These are phyloP conservation scores for Amphipyra tragopoginis DNA, from an alignment of 2,888 invertebrate genomes.

Conservation along the genomic window DNA sequence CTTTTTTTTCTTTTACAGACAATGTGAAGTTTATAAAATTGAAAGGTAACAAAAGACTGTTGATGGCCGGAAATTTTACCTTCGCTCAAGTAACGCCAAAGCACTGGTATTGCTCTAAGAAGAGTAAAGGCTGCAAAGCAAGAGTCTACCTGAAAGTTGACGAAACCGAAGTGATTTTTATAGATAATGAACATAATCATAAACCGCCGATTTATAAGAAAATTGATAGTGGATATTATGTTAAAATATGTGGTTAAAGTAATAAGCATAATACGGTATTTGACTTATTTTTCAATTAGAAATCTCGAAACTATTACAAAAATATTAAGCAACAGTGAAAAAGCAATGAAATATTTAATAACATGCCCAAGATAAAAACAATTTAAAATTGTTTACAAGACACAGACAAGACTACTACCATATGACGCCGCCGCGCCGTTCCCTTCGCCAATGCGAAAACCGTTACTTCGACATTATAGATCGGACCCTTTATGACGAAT, in stretches of 20 bases:
- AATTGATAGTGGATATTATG: conserved; percentile 25
- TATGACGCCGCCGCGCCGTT: too few relatives aligned
- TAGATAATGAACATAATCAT: conserved; percentile 56
- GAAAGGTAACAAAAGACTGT: conserved; percentile 53
- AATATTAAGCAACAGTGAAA: too few relatives aligned
- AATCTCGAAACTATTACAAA: too few relatives aligned
- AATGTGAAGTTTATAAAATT: conserved; percentile 61
- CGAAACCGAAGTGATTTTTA: conserved; percentile 43
- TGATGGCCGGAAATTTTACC: conserved; percentile 68
- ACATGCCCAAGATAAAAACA: too few relatives aligned
- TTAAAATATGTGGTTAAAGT: conserved; percentile 33
- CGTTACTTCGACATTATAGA: too few relatives aligned
- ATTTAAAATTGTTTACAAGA: too few relatives aligned
- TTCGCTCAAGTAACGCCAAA: conserved; percentile 63
- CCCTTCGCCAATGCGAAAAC: too few relatives aligned
- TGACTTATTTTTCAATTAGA: too few relatives aligned
- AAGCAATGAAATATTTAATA: too few relatives aligned
- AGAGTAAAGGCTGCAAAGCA: conserved; percentile 66
- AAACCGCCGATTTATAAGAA: conserved; percentile 32
- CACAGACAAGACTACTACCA: too few relatives aligned
- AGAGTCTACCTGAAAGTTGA: conserved; percentile 57
- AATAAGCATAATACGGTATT: too few relatives aligned
- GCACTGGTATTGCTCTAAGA: conserved; percentile 71
- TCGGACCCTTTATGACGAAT: too few relatives aligned
- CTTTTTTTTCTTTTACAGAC: conserved; percentile 27